Conservation (phyloP, 2,113 vertebrate species). For the Trochalopteron elliotii region DNA sequence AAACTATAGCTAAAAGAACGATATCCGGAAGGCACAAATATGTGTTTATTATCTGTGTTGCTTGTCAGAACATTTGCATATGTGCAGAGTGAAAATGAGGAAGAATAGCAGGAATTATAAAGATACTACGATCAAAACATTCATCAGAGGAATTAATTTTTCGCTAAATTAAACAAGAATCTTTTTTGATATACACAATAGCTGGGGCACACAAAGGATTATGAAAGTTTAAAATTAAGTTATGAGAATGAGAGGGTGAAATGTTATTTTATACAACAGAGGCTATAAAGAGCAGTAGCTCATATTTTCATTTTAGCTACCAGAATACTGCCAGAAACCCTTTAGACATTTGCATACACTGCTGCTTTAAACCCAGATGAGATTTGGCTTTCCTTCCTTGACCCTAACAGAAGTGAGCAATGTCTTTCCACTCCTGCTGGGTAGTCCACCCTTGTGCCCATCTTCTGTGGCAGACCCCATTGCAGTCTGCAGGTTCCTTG, state of each 20-base stretch:
- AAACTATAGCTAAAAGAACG: background rate
- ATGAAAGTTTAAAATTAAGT: background rate
- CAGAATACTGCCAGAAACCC: background rate
- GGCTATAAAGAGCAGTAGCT: background rate
- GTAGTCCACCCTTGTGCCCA: background rate
- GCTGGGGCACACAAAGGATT: background rate
- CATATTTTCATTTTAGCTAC: background rate
- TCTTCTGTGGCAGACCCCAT: background rate
- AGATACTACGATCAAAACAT: background rate
- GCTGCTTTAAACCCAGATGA: background rate
- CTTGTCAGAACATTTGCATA: background rate
- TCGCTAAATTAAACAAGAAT: conserved; percentile 8
- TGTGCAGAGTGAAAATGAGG: background rate
- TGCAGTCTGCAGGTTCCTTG: background rate
- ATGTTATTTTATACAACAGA: background rate
- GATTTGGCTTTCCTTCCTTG: background rate
- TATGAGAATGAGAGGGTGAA: background rate
- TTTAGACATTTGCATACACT: background rate
- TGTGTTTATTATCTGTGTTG: background rate
- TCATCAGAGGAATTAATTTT: conserved; percentile 7
- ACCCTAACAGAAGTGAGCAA: background rate
- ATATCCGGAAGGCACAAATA: conserved; percentile 8
- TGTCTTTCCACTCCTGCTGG: background rate
- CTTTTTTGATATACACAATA: background rate
- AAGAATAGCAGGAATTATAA: conserved; percentile 3